These are phyloP conservation scores for Margaritifera margaritifera DNA, from an alignment of 2,888 invertebrate genomes.

Conservation along the genomic window DNA sequence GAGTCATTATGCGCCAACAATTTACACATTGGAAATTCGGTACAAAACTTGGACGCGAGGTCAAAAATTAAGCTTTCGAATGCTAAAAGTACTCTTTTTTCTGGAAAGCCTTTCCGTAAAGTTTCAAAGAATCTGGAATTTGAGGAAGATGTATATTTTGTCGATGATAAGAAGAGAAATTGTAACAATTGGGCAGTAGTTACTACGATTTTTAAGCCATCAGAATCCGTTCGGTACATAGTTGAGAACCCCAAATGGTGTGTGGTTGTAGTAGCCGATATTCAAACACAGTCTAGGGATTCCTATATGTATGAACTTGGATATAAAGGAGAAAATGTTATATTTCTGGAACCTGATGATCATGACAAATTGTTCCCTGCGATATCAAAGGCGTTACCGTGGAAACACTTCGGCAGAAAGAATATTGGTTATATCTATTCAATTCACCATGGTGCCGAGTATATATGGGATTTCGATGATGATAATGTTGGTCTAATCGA, in stretches of 20 bases:
- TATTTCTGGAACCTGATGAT: conserved; percentile 9
- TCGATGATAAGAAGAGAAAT: too few species aligned
- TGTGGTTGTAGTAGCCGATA: conserved; percentile 8
- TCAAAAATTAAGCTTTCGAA: too few species aligned
- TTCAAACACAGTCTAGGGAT: neutral
- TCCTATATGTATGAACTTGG: neutral
- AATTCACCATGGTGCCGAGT: conserved; percentile 15
- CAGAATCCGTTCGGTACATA: conserved; percentile 8
- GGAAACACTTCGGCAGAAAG: conserved; percentile 13
- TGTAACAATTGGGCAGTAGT: conserved; percentile 12
- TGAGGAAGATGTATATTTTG: too few species aligned
- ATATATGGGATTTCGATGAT: conserved; percentile 26
- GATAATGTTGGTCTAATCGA: conserved; percentile 8
- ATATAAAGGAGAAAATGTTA: neutral
- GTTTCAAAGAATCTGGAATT: too few species aligned
- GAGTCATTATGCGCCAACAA: too few species aligned
- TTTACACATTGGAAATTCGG: too few species aligned
- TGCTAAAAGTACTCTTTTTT: too few species aligned
- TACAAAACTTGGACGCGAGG: too few species aligned
- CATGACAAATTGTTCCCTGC: conserved; percentile 6
- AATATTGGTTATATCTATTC: conserved; percentile 27
- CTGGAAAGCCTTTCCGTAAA: too few species aligned
- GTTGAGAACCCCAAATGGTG: conserved; percentile 4
- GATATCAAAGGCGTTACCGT: conserved; percentile 8
- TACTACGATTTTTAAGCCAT: conserved; percentile 11